Base-by-base conservation (phyloP, 64 coral and sea anemone genomes). In the Porites lutea region DNA sequence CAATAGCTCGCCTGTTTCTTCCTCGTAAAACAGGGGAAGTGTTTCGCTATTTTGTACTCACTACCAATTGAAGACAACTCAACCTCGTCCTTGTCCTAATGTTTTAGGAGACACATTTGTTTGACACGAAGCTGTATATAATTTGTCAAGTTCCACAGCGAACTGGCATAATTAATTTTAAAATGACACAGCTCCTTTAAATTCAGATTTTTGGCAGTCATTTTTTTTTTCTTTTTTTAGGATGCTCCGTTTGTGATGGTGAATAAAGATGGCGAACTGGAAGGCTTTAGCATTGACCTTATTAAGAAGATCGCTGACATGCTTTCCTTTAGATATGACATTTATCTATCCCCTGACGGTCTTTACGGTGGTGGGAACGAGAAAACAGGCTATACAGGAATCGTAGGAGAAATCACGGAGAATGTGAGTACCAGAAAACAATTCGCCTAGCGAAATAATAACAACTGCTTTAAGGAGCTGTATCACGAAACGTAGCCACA, bases 201-300 rank as follows among this genome's bases (percentile, higher is more conserved):
- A 75, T 75, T 75, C 2, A 46, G 9, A 44, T 23, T 0, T 44
- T 2, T 13, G 45, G 27, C 27, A 37, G 8, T 23, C 12, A 6
- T 0, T 15, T 75, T 23, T 46, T 46, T 71, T 15, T 71, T 78
- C 14, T 77, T 15, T 60, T 71, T 51, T 8, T n/a, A 90, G 89
- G 89, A 90, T 68, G 65, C 89, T 0, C 89, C 89, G 1, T 90
- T 90, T 46, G 89, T 90, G 64, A 90, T 90, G 62, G 48, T 22
- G n/a, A 90, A 82, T 22, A 82, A 68, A 15, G 89, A 79, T 52
- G 89, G 89, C 0, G 47, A 72, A 58, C 67, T 90, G 44, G 88
- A 91, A 52, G 93, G 93, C 10, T 91, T 86, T 75, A 91, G 93
- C 55, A 95, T 95, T 19, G 93, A 95, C 48, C 43, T 95, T 68